Base-by-base conservation (phyloP, 2,113 vertebrate genomes). In the Leptobrachium ailaonicum region DNA sequence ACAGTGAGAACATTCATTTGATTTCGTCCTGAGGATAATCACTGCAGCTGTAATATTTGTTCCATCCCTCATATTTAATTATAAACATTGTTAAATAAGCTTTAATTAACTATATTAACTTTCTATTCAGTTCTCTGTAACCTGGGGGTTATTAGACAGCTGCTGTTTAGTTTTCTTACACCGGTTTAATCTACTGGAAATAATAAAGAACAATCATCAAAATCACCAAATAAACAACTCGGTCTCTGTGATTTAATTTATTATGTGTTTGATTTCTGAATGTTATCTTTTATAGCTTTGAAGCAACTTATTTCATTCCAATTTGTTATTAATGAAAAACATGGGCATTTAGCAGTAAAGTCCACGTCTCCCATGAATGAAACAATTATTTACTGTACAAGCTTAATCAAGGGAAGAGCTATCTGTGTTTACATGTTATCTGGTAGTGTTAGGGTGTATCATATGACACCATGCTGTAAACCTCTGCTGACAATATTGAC, bases 241-340 rank as follows among this genome's bases (percentile, higher is more conserved):
- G 11, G 56, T 7, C 10, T 60, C 11, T 60, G 56, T 14, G 56
- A 69, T 77, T 70, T 20, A 77, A 68, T 77, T 14, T 68, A 44
- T 68, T 56, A 41, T 76, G 47, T 69, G 66, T 77, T 63, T 50
- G 9, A 42, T 12, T 11, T 41, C 41, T 77, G 58, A 68, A 77
- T 53, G 45, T 77, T 77, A 77, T 77, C 75, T 56, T 6, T 56
- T n/a, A 20, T 45, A 56, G 42, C 47, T 68, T 58, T 54, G 14
- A 50, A 69, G 53, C 41, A 56, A 76, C 8, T 8, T 50, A 8
- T 50, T 50, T 50, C 8, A 8, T 50, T 4, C 47, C 4, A 41
- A 14, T 9, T 9, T 68, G 53, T 60, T 70, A 14, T 56, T 77
- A 50, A 69, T 77, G 2, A 8, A 60, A 32, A 56, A 41, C 41